These are phyloP conservation scores for Lasioglossum morio DNA, from an alignment of 2,888 invertebrate species.

Conservation along the genomic window DNA sequence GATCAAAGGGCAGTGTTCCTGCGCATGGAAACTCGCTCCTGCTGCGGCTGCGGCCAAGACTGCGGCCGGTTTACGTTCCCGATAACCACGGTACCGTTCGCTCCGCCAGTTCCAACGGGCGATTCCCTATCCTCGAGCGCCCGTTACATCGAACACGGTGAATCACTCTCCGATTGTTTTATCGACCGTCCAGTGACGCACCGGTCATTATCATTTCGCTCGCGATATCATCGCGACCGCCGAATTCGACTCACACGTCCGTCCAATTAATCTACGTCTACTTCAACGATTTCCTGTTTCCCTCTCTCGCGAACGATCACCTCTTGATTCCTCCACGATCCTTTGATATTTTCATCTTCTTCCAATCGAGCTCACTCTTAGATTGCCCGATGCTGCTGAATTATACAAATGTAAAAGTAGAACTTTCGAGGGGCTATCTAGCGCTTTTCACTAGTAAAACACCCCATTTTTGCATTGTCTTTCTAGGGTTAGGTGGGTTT, in stretches of 20 bases:
- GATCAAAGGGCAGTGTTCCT: slow-evolving; percentile 6
- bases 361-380: no score
- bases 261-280: background rate
- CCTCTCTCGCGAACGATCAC: background rate
- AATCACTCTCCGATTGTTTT: background rate
- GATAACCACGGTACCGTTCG: background rate
- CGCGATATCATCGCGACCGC: background rate
- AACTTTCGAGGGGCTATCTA: no score
- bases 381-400: no score
- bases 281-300: background rate
- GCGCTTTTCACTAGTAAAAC: no score
- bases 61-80: background rate
- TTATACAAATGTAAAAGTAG: no score
- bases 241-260: background rate
- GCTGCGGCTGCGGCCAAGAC: background rate
- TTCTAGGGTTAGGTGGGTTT: no score
- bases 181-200: slow-evolving; percentile 11
- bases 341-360: no score
- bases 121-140: background rate
- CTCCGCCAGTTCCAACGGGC: background rate
- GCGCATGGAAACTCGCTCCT: slow-evolving; percentile 6
- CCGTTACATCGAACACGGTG: background rate
- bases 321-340: background rate
- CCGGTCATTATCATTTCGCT: background rate
- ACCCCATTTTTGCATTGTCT: no score